A percentile compares a stretch with the other conserved stretches of the same genome.
Evolutionary conservation across 1,140 invertebrate genomes (phyloP).

Genomic region (Anastatus disparis): DNA sequence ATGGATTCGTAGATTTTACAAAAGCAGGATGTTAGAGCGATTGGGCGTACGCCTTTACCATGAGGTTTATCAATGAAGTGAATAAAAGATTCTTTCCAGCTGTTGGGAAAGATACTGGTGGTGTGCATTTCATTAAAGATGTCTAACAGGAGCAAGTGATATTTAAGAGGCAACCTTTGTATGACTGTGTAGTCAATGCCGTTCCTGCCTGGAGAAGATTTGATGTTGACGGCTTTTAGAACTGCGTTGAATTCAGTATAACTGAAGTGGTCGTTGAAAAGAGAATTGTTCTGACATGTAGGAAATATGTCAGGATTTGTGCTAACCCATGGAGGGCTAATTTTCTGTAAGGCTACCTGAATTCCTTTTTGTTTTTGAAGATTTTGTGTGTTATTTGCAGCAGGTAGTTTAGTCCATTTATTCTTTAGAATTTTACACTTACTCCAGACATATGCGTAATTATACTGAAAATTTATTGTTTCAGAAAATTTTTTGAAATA

Average conservation of each 20-base stretch:
- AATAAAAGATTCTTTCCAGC: slow-evolving; percentile 28
- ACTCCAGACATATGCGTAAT: neutral
- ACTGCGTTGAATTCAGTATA: neutral
- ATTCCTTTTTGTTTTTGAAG: neutral
- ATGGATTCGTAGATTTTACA: slow-evolving; percentile 14
- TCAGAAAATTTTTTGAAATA: neutral
- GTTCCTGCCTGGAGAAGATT: neutral
- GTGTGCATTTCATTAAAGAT: slow-evolving; percentile 28
- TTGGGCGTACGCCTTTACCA: slow-evolving; percentile 30
- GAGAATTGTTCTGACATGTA: neutral
- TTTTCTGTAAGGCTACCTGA: neutral
- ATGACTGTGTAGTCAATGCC: neutral
- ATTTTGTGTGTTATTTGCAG: neutral
- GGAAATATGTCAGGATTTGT: neutral
- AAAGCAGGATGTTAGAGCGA: slow-evolving; percentile 36
- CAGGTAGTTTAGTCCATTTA: neutral
- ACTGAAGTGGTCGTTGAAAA: neutral
- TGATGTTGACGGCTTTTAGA: neutral
- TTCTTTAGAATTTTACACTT: slow-evolving; percentile 8
- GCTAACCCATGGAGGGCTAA: neutral
- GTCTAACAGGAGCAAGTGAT: neutral
- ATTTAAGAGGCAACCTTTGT: slow-evolving; percentile 11
- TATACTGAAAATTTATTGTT: slow-evolving; percentile 8
- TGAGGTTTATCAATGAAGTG: slow-evolving; percentile 37
- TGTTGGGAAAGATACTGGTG: slow-evolving; percentile 11